Percentiles rank a stretch among this genome's conserved stretches.
Evolutionary conservation across 2,113 vertebrate species (phyloP).

Genomic region (Thalassoma bifasciatum): DNA sequence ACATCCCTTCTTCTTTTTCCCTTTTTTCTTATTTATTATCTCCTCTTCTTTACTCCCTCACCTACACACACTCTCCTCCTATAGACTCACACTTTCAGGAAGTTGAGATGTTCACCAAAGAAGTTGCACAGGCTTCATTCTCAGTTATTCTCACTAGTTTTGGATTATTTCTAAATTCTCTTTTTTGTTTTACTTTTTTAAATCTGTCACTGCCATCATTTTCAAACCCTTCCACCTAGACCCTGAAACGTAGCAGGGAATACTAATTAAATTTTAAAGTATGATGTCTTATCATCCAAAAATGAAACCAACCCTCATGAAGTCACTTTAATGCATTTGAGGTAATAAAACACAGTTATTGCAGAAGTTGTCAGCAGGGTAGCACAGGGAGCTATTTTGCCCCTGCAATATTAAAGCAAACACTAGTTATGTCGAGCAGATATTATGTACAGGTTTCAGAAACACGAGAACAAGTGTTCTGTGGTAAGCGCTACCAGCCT

Average conservation of each 20-base stretch:
- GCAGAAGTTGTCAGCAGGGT: background rate
- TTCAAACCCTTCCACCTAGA: background rate
- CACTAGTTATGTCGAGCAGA: background rate
- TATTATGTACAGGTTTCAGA: background rate
- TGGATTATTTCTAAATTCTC: too few relatives aligned
- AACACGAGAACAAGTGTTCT: background rate
- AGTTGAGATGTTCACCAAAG: background rate
- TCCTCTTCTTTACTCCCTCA: background rate
- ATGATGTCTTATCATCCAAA: background rate
- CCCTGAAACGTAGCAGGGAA: background rate
- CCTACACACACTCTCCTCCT: background rate
- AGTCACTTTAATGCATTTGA: background rate
- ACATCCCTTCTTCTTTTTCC: background rate
- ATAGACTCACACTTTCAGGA: slow-evolving; percentile 9
- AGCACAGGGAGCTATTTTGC: background rate
- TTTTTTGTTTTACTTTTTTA: too few relatives aligned
- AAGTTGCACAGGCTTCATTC: background rate
- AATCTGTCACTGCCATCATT: background rate
- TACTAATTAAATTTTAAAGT: background rate
- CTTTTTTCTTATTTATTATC: background rate
- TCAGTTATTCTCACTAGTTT: too few relatives aligned
- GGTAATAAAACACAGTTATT: background rate
- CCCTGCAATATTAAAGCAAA: background rate
- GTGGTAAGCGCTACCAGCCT: background rate
- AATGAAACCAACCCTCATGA: background rate